A percentile compares a stretch with the other conserved stretches of the same genome.
Evolutionary conservation across 2,888 invertebrate genomes (phyloP).

Genomic region (Rhagophthalmus giganteus): DNA sequence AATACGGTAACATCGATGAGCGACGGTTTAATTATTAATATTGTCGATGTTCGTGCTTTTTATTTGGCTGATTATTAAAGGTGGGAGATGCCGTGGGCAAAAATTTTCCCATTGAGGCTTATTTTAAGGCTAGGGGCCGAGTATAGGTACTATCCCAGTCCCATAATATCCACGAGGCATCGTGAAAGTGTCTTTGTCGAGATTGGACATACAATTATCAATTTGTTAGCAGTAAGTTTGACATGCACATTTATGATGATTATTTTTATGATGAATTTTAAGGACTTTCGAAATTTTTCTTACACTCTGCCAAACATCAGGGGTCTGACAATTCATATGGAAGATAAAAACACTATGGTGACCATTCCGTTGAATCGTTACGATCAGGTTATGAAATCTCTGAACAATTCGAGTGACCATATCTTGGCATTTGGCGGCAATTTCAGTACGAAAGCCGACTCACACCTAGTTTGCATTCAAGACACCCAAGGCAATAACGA

Average conservation of each 20-base stretch:
- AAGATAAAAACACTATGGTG: slow-evolving; percentile 76
- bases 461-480: slow-evolving; percentile 86
- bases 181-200: slow-evolving; percentile 81
- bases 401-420: slow-evolving; percentile 80
- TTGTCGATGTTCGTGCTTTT: no score
- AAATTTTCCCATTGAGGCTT: slow-evolving; percentile 73
- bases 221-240: slow-evolving; percentile 69
- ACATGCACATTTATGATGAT: not conserved
- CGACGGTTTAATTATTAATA: no score
- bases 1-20: no score
- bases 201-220: slow-evolving; percentile 86
- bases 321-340: slow-evolving; percentile 80
- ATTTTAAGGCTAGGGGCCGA: slow-evolving; percentile 81
- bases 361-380: slow-evolving; percentile 76
- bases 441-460: slow-evolving; percentile 78
- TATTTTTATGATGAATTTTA: slow-evolving; percentile 29
- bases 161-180: slow-evolving; percentile 75
- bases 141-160: slow-evolving; percentile 84
- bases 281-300: slow-evolving; percentile 82
- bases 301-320: slow-evolving; percentile 77
- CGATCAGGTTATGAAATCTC: slow-evolving; percentile 69
- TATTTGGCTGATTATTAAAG: slow-evolving; percentile 42
- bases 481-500: slow-evolving; percentile 65
- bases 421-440: slow-evolving; percentile 82
- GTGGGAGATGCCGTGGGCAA: slow-evolving; percentile 83